Evolutionary conservation across 2,113 vertebrate genomes (phyloP), one percentile per base, ranked within the genome.

Genomic region (Alligator mississippiensis): DNA sequence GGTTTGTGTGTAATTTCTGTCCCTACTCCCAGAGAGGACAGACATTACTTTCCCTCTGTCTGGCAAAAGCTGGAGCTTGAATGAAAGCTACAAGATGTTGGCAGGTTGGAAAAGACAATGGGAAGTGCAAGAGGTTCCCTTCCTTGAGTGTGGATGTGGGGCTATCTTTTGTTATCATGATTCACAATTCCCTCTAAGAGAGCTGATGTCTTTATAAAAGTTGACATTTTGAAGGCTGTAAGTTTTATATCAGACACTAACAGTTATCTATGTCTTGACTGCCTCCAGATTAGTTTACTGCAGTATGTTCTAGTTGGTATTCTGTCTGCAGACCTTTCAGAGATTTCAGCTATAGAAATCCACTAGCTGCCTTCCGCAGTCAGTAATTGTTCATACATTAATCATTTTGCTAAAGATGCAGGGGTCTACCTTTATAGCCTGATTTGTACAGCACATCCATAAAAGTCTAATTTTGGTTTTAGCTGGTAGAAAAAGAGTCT

Each of bases 121-220:
- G 38, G 3, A 5, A 88, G 15, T 11, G 38, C n/a, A 59, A 68
- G 64, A 80, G 93, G 68, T 77, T 60, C 28, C 82, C 75, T 30
- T 75, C 58, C 77, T 91, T 61, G 85, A 68, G n/a, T 3, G 27
- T 18, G 34, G 2, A 79, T 21, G 12, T 63, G 81, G 62, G 0
- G 0, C 0, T 22, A 61, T 4, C 54, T 80, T 47, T 47, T 7
- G 0, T 1, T 1, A 38, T 4, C 38, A 66, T 28, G 10, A 64
- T 7, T 15, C 17, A 38, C 6, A 4, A 21, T 59, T 54, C 54
- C 22, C 25, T 7, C 11, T 38, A 64, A 82, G 12, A 70, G 17
- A 4, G 19, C 47, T 47, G 6, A 7, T 47, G 47, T 47, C 47
- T 47, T 47, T 47, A 47, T 47, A 93, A 92, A 3, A 70, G 34